Evolutionary conservation across 1,140 invertebrate genomes (phyloP).

Genomic region (Vanessa atalanta): DNA sequence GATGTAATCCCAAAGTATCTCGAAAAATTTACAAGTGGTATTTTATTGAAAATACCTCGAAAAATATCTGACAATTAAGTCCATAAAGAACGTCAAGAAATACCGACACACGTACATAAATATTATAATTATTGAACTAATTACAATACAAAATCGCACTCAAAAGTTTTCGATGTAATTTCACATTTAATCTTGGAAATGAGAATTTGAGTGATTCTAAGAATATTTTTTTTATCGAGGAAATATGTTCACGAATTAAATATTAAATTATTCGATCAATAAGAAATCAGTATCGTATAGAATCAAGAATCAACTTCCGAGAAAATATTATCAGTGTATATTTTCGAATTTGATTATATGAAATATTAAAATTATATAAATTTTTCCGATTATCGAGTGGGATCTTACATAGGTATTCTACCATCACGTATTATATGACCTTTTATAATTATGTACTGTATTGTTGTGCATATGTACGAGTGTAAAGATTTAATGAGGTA

Average conservation of each 20-base stretch:
- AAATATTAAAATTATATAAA: too few relatives aligned
- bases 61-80: conserved; percentile 32
- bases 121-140: conserved; percentile 46
- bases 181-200: conserved; percentile 17
- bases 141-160: conserved; percentile 36
- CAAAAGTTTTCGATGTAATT: conserved; percentile 26
- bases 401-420: too few relatives aligned
- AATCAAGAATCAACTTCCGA: not conserved
- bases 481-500: too few relatives aligned
- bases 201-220: conserved; percentile 14
- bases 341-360: too few relatives aligned
- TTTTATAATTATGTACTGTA: too few relatives aligned
- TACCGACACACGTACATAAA: conserved; percentile 35
- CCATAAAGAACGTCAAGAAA: conserved; percentile 25
- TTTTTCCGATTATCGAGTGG: too few relatives aligned
- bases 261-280: not conserved
- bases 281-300: not conserved
- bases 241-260: not conserved
- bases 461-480: too few relatives aligned
- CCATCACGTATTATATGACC: too few relatives aligned
- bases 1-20: not conserved
- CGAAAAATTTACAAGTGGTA: conserved; percentile 16
- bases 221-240: conserved; percentile 15
- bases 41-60: conserved; percentile 22
- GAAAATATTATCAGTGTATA: too few relatives aligned